phyloP scores from a whole-genome alignment of 2,888 invertebrate species.

The Melanchra persicariae region DNA sequence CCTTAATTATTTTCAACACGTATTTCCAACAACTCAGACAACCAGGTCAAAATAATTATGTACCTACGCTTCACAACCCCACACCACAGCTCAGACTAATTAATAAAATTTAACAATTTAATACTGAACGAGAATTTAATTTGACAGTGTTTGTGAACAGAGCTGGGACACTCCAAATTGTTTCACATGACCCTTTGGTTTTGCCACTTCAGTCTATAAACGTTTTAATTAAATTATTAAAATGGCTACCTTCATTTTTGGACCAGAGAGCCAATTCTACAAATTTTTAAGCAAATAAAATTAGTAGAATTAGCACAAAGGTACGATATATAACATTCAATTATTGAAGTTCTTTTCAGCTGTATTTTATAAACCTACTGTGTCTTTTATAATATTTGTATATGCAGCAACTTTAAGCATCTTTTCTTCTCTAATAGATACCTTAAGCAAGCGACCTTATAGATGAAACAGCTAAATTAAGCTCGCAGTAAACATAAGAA shows the following conservation, averaged over 20 bases:
- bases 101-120: constrained; percentile 36
- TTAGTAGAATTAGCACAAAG: too few relatives aligned
- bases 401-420: neutral
- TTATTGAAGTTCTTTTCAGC: neutral
- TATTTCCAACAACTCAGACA: too few relatives aligned
- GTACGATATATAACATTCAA: neutral
- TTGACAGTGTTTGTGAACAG: constrained; percentile 20
- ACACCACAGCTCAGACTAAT: constrained; percentile 9
- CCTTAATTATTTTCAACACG: neutral
- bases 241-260: constrained; percentile 11
- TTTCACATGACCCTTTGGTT: constrained; percentile 31
- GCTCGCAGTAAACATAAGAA: neutral
- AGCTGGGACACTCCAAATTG: constrained; percentile 5
- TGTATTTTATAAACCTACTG: too few relatives aligned
- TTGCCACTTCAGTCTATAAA: constrained; percentile 19
- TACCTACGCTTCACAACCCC: constrained; percentile 1
- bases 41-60: neutral
- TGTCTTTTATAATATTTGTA: too few relatives aligned
- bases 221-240: constrained; percentile 43
- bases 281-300: too few relatives aligned
- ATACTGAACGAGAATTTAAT: constrained; percentile 47
- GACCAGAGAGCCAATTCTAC: too few relatives aligned
- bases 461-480: too few relatives aligned
- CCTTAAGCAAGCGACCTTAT: too few relatives aligned
- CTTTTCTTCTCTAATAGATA: too few relatives aligned